These are phyloP conservation scores for Thereva nobilitata DNA, from an alignment of 2,888 invertebrate species.

Conservation along the genomic window DNA sequence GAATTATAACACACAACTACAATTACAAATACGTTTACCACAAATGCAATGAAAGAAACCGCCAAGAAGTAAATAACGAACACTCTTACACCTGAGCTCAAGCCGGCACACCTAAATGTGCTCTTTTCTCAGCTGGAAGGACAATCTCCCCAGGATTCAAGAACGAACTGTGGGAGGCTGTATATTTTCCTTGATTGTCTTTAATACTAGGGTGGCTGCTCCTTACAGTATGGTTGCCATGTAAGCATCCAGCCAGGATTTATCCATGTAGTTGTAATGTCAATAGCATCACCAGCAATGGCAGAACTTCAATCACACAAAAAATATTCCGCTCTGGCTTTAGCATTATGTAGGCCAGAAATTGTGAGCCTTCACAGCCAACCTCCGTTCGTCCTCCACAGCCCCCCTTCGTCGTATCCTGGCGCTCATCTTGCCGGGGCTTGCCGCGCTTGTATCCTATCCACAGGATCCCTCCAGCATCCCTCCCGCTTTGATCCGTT, in stretches of 20 bases:
- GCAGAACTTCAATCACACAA: slow-evolving; percentile 39
- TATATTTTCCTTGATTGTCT: neutral
- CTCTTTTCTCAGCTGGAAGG: slow-evolving; percentile 14
- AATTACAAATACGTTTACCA: neutral
- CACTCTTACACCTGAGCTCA: slow-evolving; percentile 27
- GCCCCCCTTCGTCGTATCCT: slow-evolving; percentile 3
- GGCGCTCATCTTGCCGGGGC: too few species aligned
- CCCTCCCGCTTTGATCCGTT: slow-evolving; percentile 35
- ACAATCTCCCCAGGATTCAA: slow-evolving; percentile 17
- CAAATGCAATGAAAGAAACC: slow-evolving; percentile 17
- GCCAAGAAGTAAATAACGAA: slow-evolving; percentile 33
- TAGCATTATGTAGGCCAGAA: slow-evolving; percentile 40
- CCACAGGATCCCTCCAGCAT: neutral
- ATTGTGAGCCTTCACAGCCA: too few species aligned
- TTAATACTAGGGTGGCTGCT: too few species aligned
- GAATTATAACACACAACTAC: slow-evolving; percentile 19
- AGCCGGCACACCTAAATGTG: slow-evolving; percentile 29
- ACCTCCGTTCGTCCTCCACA: slow-evolving; percentile 1
- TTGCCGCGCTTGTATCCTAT: too few species aligned
- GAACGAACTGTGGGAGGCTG: slow-evolving; percentile 8
- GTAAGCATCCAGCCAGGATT: neutral
- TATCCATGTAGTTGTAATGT: slow-evolving; percentile 29
- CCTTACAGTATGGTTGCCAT: too few species aligned
- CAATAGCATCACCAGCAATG: slow-evolving; percentile 34
- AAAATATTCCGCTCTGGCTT: slow-evolving; percentile 36